These are phyloP conservation scores for Drosophila merina DNA, from an alignment of 2,888 invertebrate genomes.

Conservation along the genomic window DNA sequence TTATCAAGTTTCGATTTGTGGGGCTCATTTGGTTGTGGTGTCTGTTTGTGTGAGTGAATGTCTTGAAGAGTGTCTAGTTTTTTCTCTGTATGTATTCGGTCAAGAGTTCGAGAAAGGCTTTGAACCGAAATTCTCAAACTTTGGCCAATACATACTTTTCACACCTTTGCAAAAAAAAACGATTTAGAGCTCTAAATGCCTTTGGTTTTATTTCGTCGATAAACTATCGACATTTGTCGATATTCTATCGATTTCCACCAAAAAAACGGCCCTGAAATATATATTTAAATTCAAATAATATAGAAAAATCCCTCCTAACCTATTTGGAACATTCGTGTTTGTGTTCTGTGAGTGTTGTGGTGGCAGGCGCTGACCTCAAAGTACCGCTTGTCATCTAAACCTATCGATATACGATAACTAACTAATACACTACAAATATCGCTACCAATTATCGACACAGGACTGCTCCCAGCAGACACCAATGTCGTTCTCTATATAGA, in stretches of 20 bases:
- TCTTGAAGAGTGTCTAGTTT: conserved; percentile 6
- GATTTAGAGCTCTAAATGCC: not conserved
- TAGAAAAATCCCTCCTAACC: not conserved
- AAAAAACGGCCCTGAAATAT: not conserved
- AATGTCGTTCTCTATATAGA: conserved; percentile 7
- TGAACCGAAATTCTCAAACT: not conserved
- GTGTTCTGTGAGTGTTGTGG: conserved; percentile 28
- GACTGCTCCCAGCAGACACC: not conserved
- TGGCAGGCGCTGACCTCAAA: conserved; percentile 50
- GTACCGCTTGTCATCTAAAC: conserved; percentile 41
- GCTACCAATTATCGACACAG: conserved; percentile 16
- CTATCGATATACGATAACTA: conserved; percentile 16
- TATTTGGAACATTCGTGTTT: conserved; percentile 5
- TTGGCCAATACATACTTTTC: not conserved
- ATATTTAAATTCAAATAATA: no score
- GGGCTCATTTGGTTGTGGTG: conserved; percentile 59
- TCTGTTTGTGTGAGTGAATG: conserved; percentile 31
- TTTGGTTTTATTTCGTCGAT: not conserved
- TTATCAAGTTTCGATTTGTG: conserved; percentile 45
- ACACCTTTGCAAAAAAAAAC: not conserved
- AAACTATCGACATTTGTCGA: not conserved
- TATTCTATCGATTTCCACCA: conserved; percentile 3
- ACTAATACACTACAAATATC: conserved; percentile 14
- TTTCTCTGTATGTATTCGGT: not conserved
- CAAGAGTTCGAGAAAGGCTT: not conserved